These are phyloP conservation scores for Epistrophe grossulariae DNA, from an alignment of 2,888 invertebrate genomes.

Conservation along the genomic window DNA sequence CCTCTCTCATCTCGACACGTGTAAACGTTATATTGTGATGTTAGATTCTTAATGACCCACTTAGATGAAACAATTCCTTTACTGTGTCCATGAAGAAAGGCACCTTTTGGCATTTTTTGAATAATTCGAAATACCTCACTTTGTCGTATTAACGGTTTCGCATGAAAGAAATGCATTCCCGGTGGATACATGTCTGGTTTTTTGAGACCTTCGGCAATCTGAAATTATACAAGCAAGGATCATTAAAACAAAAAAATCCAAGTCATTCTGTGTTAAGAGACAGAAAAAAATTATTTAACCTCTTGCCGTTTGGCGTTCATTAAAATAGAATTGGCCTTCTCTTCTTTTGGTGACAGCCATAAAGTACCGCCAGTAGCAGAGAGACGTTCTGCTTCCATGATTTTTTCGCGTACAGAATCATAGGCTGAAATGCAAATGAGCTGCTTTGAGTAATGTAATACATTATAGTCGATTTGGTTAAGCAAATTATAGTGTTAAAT, in stretches of 20 bases:
- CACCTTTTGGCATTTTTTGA: slow-evolving; percentile 86
- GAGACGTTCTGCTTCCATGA: slow-evolving; percentile 81
- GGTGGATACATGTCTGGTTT: slow-evolving; percentile 85
- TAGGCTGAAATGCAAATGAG: slow-evolving; percentile 79
- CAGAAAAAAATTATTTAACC: slow-evolving; percentile 56
- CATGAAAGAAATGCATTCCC: slow-evolving; percentile 85
- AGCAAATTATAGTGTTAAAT: slow-evolving; percentile 54
- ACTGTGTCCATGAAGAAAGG: slow-evolving; percentile 86
- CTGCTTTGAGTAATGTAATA: slow-evolving; percentile 25
- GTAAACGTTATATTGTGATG: slow-evolving; percentile 83
- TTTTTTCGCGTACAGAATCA: slow-evolving; percentile 81
- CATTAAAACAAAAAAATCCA: slow-evolving; percentile 2
- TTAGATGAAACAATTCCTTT: slow-evolving; percentile 85
- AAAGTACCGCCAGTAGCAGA: slow-evolving; percentile 81
- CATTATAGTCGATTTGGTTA: slow-evolving; percentile 7
- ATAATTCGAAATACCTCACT: slow-evolving; percentile 86
- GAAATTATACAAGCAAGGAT: background rate
- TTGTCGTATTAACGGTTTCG: slow-evolving; percentile 84
- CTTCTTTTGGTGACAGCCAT: slow-evolving; percentile 81
- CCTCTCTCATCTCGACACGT: slow-evolving; percentile 81
- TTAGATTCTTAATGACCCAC: slow-evolving; percentile 85
- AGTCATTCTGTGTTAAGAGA: slow-evolving; percentile 22
- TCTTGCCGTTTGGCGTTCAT: slow-evolving; percentile 83
- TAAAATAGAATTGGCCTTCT: slow-evolving; percentile 82
- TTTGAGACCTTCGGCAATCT: slow-evolving; percentile 80